Evolutionary conservation across 2,888 invertebrate species (phyloP), one percentile per base, ranked within the genome.

Genomic region (Spicauda simplicius): DNA sequence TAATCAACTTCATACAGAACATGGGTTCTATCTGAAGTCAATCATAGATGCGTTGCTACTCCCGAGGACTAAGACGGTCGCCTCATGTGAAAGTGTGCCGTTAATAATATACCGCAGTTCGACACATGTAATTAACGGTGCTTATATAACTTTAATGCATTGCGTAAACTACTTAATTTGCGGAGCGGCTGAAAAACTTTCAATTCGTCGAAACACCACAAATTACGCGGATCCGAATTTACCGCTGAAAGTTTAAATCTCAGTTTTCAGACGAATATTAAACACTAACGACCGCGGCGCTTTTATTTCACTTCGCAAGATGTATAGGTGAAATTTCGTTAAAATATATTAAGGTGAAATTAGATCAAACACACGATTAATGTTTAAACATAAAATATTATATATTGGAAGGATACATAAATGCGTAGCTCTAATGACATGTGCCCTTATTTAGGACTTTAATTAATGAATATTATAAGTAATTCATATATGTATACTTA

Each of bases 121-220:
- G 59, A 50, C 59, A 33, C 48, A n/a, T n/a, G 48, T 52, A 30
- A 52, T 18, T 19, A 60, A 33, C 52, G 18, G 45, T 50, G 45
- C 48, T 33, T 33, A 60, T 54, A 25, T 30, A 45, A 25, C 41
- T 52, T 57, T 57, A 64, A 58, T 52, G 64, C 52, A 19, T 64
- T 37, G 52, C 16, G 57, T 52, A 57, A 64, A 57, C 64, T 56
- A 52, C 57, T 64, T 52, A 52, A 64, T 64, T 64, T 64, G 57
- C 57, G 60, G 10, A 52, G 57, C 57, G 50, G 64, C 52, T 64
- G 57, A 25, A 64, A 25, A 65, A 54, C 58, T 65, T 65, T 59
- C 58, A 65, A 65, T 59, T 53, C 58, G 58, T 54, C 53, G 53
- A 61, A 61, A 61, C 61, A 53, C 53, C 61, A 61, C 61, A 61